phyloP scores from a whole-genome alignment of 2,888 invertebrate species.

The Hirtodrosophila trivittata region DNA sequence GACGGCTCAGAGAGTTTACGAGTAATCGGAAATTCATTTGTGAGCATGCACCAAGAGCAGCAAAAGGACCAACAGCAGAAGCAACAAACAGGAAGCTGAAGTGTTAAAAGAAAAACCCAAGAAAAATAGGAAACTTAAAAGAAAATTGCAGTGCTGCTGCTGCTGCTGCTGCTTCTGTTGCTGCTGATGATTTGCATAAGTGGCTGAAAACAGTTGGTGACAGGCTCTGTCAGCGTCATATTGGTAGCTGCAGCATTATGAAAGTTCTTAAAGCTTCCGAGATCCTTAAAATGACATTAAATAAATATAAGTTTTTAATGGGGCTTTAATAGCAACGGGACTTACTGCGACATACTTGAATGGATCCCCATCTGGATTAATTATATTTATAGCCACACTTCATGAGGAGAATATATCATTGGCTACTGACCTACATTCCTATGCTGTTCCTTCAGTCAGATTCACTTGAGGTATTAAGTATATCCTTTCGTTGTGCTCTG shows the following conservation, averaged over 20 bases:
- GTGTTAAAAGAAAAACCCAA: constrained; percentile 15
- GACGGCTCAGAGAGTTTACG: constrained; percentile 51
- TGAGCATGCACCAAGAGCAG: too few relatives aligned
- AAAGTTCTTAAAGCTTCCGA: constrained; percentile 13
- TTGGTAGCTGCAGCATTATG: constrained; percentile 15
- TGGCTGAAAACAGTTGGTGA: constrained; percentile 52
- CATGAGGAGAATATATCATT: too few relatives aligned
- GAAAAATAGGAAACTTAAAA: constrained; percentile 64
- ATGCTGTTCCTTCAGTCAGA: too few relatives aligned
- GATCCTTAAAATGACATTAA: constrained; percentile 36
- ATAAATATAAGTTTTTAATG: constrained; percentile 15
- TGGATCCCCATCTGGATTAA: too few relatives aligned
- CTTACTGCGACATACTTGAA: too few relatives aligned
- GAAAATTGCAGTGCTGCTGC: constrained; percentile 17
- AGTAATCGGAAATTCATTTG: constrained; percentile 73
- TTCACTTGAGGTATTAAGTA: too few relatives aligned
- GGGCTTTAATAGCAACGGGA: background rate
- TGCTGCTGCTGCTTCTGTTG: too few relatives aligned
- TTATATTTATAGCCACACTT: too few relatives aligned
- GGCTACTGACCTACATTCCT: too few relatives aligned
- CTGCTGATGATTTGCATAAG: constrained; percentile 69
- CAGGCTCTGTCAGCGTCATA: constrained; percentile 31
- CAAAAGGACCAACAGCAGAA: constrained; percentile 31
- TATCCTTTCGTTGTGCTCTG: too few relatives aligned
- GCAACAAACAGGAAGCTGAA: constrained; percentile 10